Evolutionary conservation across 2,797 vertebrate genomes (phyloP).

Genomic region (Triplophysa bombifrons): DNA sequence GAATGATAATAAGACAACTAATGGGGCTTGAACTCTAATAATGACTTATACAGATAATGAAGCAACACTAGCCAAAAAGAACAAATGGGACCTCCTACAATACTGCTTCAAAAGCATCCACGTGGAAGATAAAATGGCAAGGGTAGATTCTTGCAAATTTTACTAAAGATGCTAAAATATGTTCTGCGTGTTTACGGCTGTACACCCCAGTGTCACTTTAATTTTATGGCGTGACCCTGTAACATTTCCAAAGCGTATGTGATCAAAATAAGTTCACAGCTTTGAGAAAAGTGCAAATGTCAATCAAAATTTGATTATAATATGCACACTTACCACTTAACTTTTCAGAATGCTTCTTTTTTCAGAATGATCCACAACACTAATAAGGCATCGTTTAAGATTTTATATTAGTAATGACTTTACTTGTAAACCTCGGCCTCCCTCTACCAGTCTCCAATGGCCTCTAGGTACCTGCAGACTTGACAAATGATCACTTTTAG

Average conservation of each 20-base stretch:
- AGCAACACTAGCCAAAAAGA: too few species aligned
- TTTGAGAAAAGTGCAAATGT: not conserved
- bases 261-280: not conserved
- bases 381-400: constrained; percentile 50
- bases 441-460: constrained; percentile 60
- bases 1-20: too few species aligned
- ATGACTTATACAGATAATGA: too few species aligned
- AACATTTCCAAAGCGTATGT: constrained; percentile 10
- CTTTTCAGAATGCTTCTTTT: not conserved
- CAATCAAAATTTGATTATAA: constrained; percentile 1
- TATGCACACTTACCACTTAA: not conserved
- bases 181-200: not conserved
- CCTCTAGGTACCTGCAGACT: constrained; percentile 67
- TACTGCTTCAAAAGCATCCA: not conserved
- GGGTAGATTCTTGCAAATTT: not conserved
- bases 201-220: not conserved
- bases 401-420: constrained; percentile 62
- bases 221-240: not conserved
- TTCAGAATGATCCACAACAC: constrained; percentile 55
- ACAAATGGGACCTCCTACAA: not conserved
- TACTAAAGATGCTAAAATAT: not conserved
- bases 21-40: too few species aligned
- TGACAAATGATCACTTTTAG: constrained; percentile 73
- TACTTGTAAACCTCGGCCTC: constrained; percentile 66
- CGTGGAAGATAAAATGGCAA: not conserved